Base-by-base conservation (phyloP, 2,888 invertebrate genomes). In the Erannis defoliaria region DNA sequence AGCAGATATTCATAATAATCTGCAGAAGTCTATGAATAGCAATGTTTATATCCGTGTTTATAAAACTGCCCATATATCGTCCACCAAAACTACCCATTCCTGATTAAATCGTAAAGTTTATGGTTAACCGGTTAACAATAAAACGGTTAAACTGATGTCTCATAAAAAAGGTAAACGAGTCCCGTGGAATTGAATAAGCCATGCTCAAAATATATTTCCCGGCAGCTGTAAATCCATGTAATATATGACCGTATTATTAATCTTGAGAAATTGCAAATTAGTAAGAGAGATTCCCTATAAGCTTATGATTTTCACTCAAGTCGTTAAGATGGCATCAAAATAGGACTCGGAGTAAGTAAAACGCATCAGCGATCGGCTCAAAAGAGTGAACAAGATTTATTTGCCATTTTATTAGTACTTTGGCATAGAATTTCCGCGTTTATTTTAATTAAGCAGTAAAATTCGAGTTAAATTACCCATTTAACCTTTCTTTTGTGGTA, bases 391-490 rank as follows among this genome's bases (percentile, higher is more conserved):
- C 66, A 62, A 61, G 50, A 68, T 67, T 67, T 67, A 64, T 65
- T 67, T 56, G 33, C 48, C 55, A 60, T 57, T 69, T 61, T 69
- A 74, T 75, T 69, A 58, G 55, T 62, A 37, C 50, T 61, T 48
- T 45, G 67, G 68, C 67, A 50, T 62, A 55, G 70, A 55, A 62
- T 70, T 75, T 74, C 76, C 74, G 69, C 61, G 60, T 72, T 61
- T 55, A 57, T 59, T 69, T 63, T 65, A 61, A 67, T 63, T 55
- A 63, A 51, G 55, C 16, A 38, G 21, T 50, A 29, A 29, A 38
- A 50, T 29, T 61, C 21, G 18, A 37, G 12, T 37, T 60, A 14
- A 45, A 55, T 50, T 31, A 38, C 38, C 10, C n/a, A 46, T 45
- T 58, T 42, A 40, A 43, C 12, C 38, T 29, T 26, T 14, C n/a